A percentile compares a stretch with the other conserved stretches of the same genome.
phyloP scores from a whole-genome alignment of 2,113 vertebrate genomes.

The Accipiter virgatus region DNA sequence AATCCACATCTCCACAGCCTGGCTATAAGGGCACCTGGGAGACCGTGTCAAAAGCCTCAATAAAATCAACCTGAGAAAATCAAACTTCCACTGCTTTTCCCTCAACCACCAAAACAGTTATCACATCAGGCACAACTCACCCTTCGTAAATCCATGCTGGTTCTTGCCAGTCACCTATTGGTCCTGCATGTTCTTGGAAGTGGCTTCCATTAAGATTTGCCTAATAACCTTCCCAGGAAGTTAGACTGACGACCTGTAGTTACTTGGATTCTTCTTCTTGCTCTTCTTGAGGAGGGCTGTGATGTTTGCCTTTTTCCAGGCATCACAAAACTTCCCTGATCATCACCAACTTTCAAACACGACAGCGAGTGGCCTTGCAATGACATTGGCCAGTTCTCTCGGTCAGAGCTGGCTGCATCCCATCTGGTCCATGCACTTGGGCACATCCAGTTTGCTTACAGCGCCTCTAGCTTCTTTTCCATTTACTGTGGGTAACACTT shows the following conservation, averaged over 20 bases:
- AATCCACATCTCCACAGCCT: neutral
- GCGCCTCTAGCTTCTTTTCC: neutral
- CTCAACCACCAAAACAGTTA: neutral
- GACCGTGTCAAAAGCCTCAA: neutral
- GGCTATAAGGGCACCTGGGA: neutral
- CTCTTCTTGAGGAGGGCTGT: neutral
- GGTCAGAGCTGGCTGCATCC: neutral
- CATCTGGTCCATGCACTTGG: neutral
- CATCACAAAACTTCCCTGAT: neutral
- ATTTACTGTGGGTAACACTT: neutral
- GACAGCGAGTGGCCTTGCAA: neutral
- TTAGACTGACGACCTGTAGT: neutral
- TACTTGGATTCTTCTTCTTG: neutral
- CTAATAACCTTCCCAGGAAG: neutral
- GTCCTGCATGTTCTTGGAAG: neutral
- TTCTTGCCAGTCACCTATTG: neutral
- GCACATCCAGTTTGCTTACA: neutral
- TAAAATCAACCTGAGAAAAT: neutral
- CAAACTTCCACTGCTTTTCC: neutral
- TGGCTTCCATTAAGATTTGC: neutral
- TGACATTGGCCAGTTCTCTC: neutral
- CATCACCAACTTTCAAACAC: neutral
- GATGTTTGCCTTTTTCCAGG: neutral
- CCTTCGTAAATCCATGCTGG: neutral
- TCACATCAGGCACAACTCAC: neutral